Conservation (phyloP, 2,113 vertebrate genomes). For the Hucho hucho region DNA sequence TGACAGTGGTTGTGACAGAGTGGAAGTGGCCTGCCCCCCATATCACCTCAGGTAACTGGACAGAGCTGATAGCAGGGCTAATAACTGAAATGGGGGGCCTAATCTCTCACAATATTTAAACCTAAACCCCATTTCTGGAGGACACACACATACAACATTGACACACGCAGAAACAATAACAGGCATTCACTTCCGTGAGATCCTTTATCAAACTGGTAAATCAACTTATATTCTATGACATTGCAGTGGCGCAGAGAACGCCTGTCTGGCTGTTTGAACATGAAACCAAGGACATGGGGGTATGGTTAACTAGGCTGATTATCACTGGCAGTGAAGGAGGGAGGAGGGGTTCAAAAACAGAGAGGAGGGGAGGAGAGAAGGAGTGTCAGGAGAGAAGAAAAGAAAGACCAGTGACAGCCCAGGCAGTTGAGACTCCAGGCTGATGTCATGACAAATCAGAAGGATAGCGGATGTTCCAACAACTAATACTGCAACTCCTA, state of each 20-base stretch:
- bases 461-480: not conserved
- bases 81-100: conserved; percentile 11
- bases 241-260: conserved; percentile 7
- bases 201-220: conserved; percentile 61
- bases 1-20: not conserved
- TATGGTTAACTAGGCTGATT: conserved; percentile 40
- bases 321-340: conserved; percentile 29
- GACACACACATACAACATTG: conserved; percentile 3
- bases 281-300: conserved; percentile 47
- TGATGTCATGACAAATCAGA: not conserved
- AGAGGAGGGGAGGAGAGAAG: conserved; percentile 25
- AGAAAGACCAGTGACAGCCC: not conserved
- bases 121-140: conserved; percentile 9
- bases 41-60: conserved; percentile 1
- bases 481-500: not conserved
- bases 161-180: not conserved
- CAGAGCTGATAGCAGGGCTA: conserved; percentile 17
- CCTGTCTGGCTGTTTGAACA: conserved; percentile 55
- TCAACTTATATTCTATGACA: conserved; percentile 48
- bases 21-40: not conserved
- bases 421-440: not conserved
- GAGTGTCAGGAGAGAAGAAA: not conserved
- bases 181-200: not conserved
- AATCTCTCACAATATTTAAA: conserved; percentile 26
- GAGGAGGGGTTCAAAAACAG: conserved; percentile 21